Percentiles rank a stretch among this genome's conserved stretches.
phyloP scores from a whole-genome alignment of 1,140 invertebrate genomes.

The Monochamus saltuarius region DNA sequence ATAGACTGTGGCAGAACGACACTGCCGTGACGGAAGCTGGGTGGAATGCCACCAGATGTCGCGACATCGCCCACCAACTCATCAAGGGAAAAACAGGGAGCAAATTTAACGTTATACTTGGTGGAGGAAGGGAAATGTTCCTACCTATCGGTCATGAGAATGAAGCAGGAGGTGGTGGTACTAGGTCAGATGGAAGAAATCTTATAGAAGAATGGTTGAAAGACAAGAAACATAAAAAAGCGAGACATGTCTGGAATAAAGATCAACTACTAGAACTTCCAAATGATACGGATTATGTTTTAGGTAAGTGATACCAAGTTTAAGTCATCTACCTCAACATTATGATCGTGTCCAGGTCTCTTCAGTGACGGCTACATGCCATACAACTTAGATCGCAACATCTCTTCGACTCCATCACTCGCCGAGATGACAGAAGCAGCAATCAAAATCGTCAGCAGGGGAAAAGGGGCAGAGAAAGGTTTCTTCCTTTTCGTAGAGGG shows the following conservation, averaged over 20 bases:
- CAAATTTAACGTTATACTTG: conserved; percentile 67
- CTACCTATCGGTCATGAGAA: conserved; percentile 62
- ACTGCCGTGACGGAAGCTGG: conserved; percentile 55
- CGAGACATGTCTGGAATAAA: conserved; percentile 64
- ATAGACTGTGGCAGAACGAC: conserved; percentile 78
- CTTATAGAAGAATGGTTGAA: conserved; percentile 56
- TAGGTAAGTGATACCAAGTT: conserved; percentile 41
- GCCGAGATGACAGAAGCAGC: conserved; percentile 80
- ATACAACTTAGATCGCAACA: conserved; percentile 60
- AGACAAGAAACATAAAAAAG: conserved; percentile 46
- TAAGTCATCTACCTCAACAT: not conserved
- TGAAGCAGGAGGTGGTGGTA: conserved; percentile 54
- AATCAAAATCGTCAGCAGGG: conserved; percentile 70
- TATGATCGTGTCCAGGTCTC: conserved; percentile 57
- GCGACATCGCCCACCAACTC: conserved; percentile 76
- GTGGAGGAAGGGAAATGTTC: conserved; percentile 73
- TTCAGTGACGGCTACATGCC: conserved; percentile 58
- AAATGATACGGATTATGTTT: conserved; percentile 57
- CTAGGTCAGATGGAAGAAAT: conserved; percentile 53
- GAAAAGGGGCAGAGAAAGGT: conserved; percentile 61
- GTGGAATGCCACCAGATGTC: conserved; percentile 55
- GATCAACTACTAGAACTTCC: conserved; percentile 54
- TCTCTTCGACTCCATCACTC: conserved; percentile 62
- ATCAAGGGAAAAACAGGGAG: conserved; percentile 66
- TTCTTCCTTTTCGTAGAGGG: conserved; percentile 72